Percentiles rank a stretch among this genome's conserved stretches.
phyloP scores from a whole-genome alignment of 2,888 invertebrate species.

The Craniophora ligustri region DNA sequence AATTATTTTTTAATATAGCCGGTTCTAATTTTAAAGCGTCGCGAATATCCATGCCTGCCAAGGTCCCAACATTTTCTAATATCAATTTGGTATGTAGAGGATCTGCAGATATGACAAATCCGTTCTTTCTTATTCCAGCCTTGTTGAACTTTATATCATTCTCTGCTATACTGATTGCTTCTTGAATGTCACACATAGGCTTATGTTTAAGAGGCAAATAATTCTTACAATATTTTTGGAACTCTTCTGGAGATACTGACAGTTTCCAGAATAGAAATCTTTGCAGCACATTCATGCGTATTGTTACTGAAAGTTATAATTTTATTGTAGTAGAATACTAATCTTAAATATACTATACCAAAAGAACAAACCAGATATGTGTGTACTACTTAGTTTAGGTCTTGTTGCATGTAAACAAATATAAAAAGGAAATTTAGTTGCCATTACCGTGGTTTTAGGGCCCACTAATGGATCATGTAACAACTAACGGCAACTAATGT shows the following conservation, averaged over 20 bases:
- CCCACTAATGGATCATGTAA: too few relatives aligned
- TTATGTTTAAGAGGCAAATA: constrained; percentile 79
- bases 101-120: constrained; percentile 89
- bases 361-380: too few relatives aligned
- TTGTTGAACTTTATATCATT: constrained; percentile 87
- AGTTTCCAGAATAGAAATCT: constrained; percentile 77
- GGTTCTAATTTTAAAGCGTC: constrained; percentile 88
- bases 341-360: too few relatives aligned
- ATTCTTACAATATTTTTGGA: constrained; percentile 75
- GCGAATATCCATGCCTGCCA: constrained; percentile 88
- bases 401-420: too few relatives aligned
- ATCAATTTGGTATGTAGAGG: constrained; percentile 89
- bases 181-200: constrained; percentile 83
- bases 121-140: constrained; percentile 87
- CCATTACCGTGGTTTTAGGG: too few relatives aligned
- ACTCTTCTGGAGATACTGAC: constrained; percentile 71
- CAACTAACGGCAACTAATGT: too few relatives aligned
- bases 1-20: constrained; percentile 89
- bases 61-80: constrained; percentile 83
- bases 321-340: not conserved
- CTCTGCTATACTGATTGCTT: constrained; percentile 87
- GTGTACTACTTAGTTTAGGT: too few relatives aligned
- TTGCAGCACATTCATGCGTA: constrained; percentile 78
- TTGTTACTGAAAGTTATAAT: constrained; percentile 69
- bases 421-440: too few relatives aligned